A percentile compares a stretch with the other conserved stretches of the same genome.
Conservation (phyloP, 2,797 vertebrate genomes). For the Diceros bicornis region DNA sequence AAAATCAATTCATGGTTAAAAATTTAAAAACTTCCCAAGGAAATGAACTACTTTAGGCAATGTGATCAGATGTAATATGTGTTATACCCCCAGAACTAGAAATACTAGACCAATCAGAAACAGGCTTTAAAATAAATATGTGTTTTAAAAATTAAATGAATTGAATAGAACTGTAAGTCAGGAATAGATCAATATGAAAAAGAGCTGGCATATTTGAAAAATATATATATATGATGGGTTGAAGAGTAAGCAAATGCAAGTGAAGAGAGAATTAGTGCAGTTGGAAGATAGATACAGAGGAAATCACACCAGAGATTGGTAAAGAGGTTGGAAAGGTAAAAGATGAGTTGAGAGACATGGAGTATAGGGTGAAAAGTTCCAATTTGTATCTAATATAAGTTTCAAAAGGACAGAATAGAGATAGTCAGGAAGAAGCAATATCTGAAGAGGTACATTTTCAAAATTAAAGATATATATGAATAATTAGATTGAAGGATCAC, state of each 20-base stretch:
- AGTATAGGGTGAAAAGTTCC: neutral
- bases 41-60: neutral
- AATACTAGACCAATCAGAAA: neutral
- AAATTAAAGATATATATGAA: neutral
- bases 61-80: neutral
- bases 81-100: neutral
- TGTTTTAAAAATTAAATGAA: neutral
- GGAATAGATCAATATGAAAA: neutral
- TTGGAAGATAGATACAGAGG: neutral
- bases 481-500: neutral
- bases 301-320: neutral
- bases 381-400: neutral
- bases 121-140: neutral
- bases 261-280: neutral
- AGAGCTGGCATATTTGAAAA: neutral
- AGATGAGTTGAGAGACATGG: neutral
- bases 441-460: constrained; percentile 10
- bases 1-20: constrained; percentile 21
- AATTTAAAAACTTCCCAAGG: neutral
- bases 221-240: neutral
- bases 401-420: neutral
- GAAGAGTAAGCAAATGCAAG: neutral
- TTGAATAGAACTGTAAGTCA: neutral
- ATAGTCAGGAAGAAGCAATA: constrained; percentile 8
- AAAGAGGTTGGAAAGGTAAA: neutral